Conservation (phyloP, 1,140 invertebrate genomes). For the Tetraneura akinire region DNA sequence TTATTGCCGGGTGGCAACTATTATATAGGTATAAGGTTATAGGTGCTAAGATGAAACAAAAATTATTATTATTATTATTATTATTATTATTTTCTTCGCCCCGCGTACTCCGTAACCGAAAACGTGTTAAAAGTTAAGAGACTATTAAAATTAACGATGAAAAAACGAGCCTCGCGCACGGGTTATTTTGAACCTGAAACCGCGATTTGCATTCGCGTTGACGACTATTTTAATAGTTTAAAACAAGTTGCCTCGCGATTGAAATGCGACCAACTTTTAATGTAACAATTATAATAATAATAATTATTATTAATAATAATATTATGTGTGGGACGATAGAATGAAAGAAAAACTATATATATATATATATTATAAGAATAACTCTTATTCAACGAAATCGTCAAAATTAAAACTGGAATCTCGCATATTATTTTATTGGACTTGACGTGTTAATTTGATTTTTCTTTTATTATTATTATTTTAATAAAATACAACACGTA, state of each 20-base stretch:
- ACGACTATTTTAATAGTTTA: not conserved
- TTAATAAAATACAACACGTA: not conserved
- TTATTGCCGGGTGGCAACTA: not conserved
- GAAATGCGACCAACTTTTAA: not conserved
- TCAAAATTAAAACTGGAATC: not conserved
- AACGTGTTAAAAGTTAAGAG: conserved; percentile 30
- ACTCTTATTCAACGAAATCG: not conserved
- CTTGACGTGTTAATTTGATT: too few relatives aligned
- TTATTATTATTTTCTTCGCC: not conserved
- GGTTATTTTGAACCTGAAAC: conserved; percentile 26
- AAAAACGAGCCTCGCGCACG: not conserved
- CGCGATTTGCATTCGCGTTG: not conserved
- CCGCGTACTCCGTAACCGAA: not conserved
- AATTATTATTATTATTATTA: conserved; percentile 7
- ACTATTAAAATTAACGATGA: not conserved
- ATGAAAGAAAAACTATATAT: not conserved
- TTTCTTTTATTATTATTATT: conserved; percentile 1
- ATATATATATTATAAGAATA: not conserved
- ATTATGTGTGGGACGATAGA: conserved; percentile 3
- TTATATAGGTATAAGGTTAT: not conserved
- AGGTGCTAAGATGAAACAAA: not conserved
- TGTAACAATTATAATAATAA: not conserved
- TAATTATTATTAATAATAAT: too few relatives aligned
- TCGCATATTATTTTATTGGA: not conserved
- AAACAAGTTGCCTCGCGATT: not conserved